A percentile compares a stretch with the other conserved stretches of the same genome.
Evolutionary conservation across 1,140 invertebrate species (phyloP).

Genomic region (Zaprionus kolodkinae): DNA sequence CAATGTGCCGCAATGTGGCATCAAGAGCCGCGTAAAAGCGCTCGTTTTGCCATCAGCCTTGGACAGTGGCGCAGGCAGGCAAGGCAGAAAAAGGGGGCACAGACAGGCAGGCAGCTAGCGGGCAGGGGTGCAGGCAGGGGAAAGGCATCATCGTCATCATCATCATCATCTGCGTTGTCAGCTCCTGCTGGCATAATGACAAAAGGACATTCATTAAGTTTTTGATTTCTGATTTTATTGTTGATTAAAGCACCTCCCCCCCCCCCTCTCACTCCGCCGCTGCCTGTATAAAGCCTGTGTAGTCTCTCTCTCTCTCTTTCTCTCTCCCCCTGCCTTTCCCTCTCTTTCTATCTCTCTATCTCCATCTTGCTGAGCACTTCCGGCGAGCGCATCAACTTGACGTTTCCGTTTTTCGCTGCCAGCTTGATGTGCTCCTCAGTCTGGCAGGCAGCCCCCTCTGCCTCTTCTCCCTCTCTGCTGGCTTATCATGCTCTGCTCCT

Average conservation of each 20-base stretch:
- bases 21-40: slow-evolving; percentile 73
- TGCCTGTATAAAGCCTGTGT: background rate
- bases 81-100: slow-evolving; percentile 21
- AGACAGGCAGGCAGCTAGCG: slow-evolving; percentile 7
- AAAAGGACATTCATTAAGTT: slow-evolving; percentile 84
- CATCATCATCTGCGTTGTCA: slow-evolving; percentile 27
- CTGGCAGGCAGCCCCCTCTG: background rate
- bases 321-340: slow-evolving; percentile 52
- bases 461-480: background rate
- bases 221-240: slow-evolving; percentile 84
- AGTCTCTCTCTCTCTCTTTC: background rate
- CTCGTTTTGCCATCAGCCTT: slow-evolving; percentile 68
- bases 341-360: slow-evolving; percentile 39
- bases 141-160: slow-evolving; percentile 53
- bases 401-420: slow-evolving; percentile 68
- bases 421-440: slow-evolving; percentile 30
- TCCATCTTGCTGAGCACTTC: slow-evolving; percentile 70
- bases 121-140: no score
- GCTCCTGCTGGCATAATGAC: slow-evolving; percentile 64
- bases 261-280: no score
- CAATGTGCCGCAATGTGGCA: slow-evolving; percentile 56
- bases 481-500: slow-evolving; percentile 36
- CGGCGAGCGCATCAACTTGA: slow-evolving; percentile 83
- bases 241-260: slow-evolving; percentile 76
- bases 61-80: background rate